Percentiles rank a stretch among this genome's conserved stretches.
phyloP scores from a whole-genome alignment of 2,113 vertebrate species.

The Pionites leucogaster region DNA sequence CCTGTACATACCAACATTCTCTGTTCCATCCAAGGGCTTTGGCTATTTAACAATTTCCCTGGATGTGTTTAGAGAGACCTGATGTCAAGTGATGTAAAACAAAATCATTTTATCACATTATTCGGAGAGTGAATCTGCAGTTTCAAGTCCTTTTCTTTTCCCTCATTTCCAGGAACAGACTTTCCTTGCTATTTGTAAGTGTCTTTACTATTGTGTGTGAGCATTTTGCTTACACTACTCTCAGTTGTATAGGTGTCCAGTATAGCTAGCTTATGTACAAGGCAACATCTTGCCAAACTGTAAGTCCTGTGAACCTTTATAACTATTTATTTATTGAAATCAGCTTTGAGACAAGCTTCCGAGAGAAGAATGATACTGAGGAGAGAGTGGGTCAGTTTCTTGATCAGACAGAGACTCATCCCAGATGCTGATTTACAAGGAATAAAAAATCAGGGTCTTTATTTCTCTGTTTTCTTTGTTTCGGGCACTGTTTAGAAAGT shows the following conservation, averaged over 20 bases:
- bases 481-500: background rate
- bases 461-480: background rate
- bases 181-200: background rate
- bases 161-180: background rate
- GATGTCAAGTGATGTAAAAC: background rate
- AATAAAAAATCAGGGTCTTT: background rate
- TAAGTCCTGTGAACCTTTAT: background rate
- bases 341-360: background rate
- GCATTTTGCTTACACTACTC: background rate
- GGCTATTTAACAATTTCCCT: background rate
- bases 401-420: background rate
- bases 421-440: background rate
- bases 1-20: accelerated
- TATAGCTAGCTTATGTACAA: background rate
- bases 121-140: background rate
- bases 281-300: background rate
- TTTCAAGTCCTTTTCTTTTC: background rate
- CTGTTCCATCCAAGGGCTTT: background rate
- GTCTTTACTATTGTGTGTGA: background rate
- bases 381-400: background rate
- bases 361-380: background rate
- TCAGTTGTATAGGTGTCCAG: background rate
- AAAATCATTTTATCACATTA: background rate
- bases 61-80: background rate
- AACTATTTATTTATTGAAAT: background rate